Evolutionary conservation across 2,797 vertebrate species (phyloP).

Genomic region (Pangasius sanitwongsei): DNA sequence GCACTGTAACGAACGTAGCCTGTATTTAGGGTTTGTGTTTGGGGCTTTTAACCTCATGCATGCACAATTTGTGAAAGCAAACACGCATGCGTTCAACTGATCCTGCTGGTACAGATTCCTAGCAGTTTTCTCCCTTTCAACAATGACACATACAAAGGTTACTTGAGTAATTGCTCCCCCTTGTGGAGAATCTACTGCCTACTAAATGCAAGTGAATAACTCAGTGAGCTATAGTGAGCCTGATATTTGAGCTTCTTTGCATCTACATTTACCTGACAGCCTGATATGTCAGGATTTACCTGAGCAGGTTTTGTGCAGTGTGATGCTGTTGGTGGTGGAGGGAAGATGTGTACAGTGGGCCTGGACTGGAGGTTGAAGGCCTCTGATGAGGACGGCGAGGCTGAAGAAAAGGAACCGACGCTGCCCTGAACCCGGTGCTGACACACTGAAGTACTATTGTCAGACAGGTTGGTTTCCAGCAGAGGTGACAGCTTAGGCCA

Average conservation of each 20-base stretch:
- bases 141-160: background rate
- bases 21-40: background rate
- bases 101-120: background rate
- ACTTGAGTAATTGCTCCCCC: background rate
- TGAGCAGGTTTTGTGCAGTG: background rate
- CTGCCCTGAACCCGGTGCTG: conserved; percentile 57
- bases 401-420: conserved; percentile 65
- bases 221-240: background rate
- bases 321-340: conserved; percentile 58
- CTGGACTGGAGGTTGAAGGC: conserved; percentile 63
- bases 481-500: conserved; percentile 74
- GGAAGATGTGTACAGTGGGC: conserved; percentile 45
- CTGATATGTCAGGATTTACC: conserved; percentile 2
- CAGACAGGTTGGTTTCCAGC: conserved; percentile 71
- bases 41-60: background rate
- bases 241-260: background rate
- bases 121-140: background rate
- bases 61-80: background rate
- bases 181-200: background rate
- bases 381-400: conserved; percentile 59
- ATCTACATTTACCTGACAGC: background rate
- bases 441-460: conserved; percentile 69
- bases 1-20: background rate
- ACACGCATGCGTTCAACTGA: background rate
- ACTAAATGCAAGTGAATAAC: background rate